Evolutionary conservation across 1,140 invertebrate genomes (phyloP).

Genomic region (Eueides isabella): DNA sequence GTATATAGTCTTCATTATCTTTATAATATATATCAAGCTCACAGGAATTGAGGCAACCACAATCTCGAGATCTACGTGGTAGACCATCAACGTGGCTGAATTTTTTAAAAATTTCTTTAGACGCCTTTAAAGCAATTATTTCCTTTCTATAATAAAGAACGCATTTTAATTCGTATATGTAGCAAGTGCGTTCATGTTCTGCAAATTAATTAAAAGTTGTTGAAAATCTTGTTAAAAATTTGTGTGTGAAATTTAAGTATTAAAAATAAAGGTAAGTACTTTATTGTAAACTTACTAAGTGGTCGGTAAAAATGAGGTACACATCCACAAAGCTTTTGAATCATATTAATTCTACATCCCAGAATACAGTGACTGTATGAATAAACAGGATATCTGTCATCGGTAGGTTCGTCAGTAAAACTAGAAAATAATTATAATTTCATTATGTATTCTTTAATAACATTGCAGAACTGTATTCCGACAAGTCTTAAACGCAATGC

Average conservation of each 20-base stretch:
- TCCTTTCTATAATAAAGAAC: constrained; percentile 56
- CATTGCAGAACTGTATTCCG: too few relatives aligned
- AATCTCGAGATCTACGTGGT: constrained; percentile 55
- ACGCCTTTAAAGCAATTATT: constrained; percentile 54
- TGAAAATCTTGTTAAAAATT: not conserved
- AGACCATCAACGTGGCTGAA: constrained; percentile 46
- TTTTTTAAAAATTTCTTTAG: constrained; percentile 48
- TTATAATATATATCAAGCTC: constrained; percentile 64
- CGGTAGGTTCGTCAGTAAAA: constrained; percentile 82
- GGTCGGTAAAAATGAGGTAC: constrained; percentile 84
- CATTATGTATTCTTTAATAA: not conserved
- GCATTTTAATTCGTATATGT: constrained; percentile 58
- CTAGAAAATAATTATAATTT: constrained; percentile 49
- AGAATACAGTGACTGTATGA: constrained; percentile 85
- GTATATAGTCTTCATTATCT: constrained; percentile 53
- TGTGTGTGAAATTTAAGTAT: too few relatives aligned
- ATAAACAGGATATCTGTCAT: constrained; percentile 84
- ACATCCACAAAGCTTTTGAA: constrained; percentile 84
- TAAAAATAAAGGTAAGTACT: not conserved
- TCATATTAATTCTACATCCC: constrained; percentile 85
- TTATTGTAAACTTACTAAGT: constrained; percentile 51
- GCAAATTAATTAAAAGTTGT: constrained; percentile 35
- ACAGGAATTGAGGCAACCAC: constrained; percentile 61
- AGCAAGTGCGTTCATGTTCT: constrained; percentile 63
- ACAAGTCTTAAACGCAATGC: too few relatives aligned